These are phyloP conservation scores for Himalopsyche tibetana DNA, from an alignment of 2,888 invertebrate species.

Conservation along the genomic window DNA sequence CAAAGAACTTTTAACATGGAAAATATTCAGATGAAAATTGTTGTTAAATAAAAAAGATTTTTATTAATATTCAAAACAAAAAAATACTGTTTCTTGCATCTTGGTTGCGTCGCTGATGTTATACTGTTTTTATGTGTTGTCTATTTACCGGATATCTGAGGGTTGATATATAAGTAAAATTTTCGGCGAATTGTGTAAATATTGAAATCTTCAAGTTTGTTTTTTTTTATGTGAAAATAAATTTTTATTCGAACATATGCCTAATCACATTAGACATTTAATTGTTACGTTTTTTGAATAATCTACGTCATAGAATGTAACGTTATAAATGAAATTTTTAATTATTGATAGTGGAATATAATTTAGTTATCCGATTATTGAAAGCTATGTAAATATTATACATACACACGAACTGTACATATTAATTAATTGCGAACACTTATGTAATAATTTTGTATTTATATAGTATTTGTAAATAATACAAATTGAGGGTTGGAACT, in stretches of 20 bases:
- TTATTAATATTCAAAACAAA: too few relatives aligned
- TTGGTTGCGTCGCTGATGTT: not conserved
- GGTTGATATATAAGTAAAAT: constrained; percentile 12
- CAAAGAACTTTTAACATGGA: too few relatives aligned
- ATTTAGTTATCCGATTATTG: constrained; percentile 35
- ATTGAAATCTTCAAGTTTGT: not conserved
- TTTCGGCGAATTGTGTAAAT: not conserved
- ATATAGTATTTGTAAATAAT: not conserved
- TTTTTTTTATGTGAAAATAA: constrained; percentile 4
- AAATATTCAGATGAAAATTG: too few relatives aligned
- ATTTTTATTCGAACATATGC: constrained; percentile 5
- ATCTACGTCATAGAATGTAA: constrained; percentile 36
- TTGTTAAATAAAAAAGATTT: too few relatives aligned
- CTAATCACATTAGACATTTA: constrained; percentile 36
- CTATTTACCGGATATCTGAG: constrained; percentile 34
- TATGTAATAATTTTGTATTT: constrained; percentile 13
- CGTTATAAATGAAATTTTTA: constrained; percentile 35
- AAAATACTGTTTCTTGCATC: too few relatives aligned
- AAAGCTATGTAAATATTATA: constrained; percentile 35
- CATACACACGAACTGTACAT: constrained; percentile 28
- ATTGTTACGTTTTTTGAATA: constrained; percentile 41
- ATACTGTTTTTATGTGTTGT: not conserved
- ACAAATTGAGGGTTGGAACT: not conserved
- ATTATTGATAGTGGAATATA: constrained; percentile 37
- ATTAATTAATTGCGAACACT: constrained; percentile 40